Evolutionary conservation across 1,140 invertebrate species (phyloP).

Genomic region (Drosophila subpulchrella): DNA sequence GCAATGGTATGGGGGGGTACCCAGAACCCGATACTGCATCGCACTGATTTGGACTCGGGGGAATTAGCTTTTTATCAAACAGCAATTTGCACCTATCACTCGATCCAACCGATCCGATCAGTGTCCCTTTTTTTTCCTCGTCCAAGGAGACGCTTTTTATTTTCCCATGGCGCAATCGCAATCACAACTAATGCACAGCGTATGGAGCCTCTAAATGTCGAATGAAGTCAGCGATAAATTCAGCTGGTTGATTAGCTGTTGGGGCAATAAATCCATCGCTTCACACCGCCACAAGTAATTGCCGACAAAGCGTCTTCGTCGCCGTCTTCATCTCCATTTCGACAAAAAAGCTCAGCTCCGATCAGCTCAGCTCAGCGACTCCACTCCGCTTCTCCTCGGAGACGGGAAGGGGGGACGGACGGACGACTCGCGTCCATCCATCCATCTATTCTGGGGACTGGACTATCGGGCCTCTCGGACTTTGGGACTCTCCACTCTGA

Average conservation of each 20-base stretch:
- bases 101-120: slow-evolving; percentile 30
- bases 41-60: slow-evolving; percentile 27
- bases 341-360: slow-evolving; percentile 40
- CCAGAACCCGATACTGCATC: slow-evolving; percentile 1
- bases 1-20: not conserved
- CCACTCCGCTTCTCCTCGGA: too few relatives aligned
- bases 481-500: slow-evolving; percentile 31
- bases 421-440: not conserved
- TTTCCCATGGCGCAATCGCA: slow-evolving; percentile 62
- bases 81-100: slow-evolving; percentile 48
- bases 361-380: slow-evolving; percentile 11
- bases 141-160: slow-evolving; percentile 18
- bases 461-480: slow-evolving; percentile 14
- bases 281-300: slow-evolving; percentile 74
- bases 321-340: slow-evolving; percentile 45
- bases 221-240: slow-evolving; percentile 76
- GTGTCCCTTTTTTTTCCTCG: slow-evolving; percentile 22
- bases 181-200: slow-evolving; percentile 54
- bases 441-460: slow-evolving; percentile 33
- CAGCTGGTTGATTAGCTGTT: slow-evolving; percentile 76
- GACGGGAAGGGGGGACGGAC: not conserved
- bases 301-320: slow-evolving; percentile 67
- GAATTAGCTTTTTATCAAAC: slow-evolving; percentile 39
- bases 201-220: slow-evolving; percentile 67
- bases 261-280: slow-evolving; percentile 72